These are phyloP conservation scores for Chrysomallon squamiferum DNA, from an alignment of 1,140 invertebrate genomes.

Conservation along the genomic window DNA sequence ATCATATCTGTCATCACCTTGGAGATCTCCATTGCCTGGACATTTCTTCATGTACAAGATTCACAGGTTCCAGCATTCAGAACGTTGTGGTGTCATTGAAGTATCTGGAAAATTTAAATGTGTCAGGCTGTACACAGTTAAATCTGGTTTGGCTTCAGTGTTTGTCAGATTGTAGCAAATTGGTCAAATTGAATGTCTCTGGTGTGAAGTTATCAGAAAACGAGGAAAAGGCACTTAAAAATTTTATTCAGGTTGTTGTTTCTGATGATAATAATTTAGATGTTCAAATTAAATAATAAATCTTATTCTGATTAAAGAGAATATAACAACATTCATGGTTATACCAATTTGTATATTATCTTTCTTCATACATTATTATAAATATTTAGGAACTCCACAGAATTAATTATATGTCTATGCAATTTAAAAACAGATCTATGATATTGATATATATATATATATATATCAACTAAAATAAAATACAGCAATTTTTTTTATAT, in stretches of 20 bases:
- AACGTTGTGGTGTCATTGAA: constrained; percentile 12
- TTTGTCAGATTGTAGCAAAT: background rate
- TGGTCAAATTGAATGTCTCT: background rate
- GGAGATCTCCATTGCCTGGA: constrained; percentile 21
- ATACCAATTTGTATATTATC: too few relatives aligned
- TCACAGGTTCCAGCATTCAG: constrained; percentile 13
- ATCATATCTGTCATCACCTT: constrained; percentile 29
- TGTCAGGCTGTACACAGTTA: constrained; percentile 8
- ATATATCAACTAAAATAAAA: too few relatives aligned
- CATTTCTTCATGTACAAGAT: constrained; percentile 6
- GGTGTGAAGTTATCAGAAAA: background rate
- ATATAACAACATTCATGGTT: too few relatives aligned
- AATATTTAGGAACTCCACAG: too few relatives aligned
- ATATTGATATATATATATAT: too few relatives aligned
- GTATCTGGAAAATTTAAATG: constrained; percentile 7
- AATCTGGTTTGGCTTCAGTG: background rate
- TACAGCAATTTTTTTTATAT: too few relatives aligned
- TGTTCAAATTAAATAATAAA: background rate
- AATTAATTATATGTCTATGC: too few relatives aligned
- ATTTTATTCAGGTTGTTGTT: constrained; percentile 3
- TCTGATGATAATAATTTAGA: constrained; percentile 2
- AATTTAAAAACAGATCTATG: too few relatives aligned
- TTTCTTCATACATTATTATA: too few relatives aligned
- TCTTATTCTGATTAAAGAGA: too few relatives aligned
- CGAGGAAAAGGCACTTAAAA: background rate